Percentiles rank a stretch among this genome's conserved stretches.
Conservation (phyloP, 2,113 vertebrate genomes). For the Chaetodon auriga region DNA sequence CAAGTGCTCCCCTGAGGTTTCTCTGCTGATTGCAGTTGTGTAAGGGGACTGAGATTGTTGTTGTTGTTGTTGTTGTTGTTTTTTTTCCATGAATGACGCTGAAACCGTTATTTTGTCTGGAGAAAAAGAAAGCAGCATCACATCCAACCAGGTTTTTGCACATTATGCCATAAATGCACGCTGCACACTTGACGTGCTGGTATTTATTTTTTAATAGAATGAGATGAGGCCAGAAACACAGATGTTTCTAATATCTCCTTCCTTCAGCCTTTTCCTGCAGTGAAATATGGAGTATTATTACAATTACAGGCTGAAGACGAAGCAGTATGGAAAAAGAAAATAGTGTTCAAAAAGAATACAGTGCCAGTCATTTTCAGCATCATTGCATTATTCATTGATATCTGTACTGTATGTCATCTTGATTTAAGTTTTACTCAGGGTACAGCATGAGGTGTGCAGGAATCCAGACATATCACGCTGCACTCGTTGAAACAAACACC, state of each 20-base stretch:
- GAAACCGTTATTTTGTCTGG: slow-evolving; percentile 29
- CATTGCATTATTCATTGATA: slow-evolving; percentile 53
- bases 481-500: slow-evolving; percentile 29
- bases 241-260: background rate
- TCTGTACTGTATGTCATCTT: slow-evolving; percentile 45
- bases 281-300: slow-evolving; percentile 5
- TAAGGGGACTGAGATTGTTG: slow-evolving; percentile 52
- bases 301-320: background rate
- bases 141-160: slow-evolving; percentile 4
- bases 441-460: slow-evolving; percentile 7
- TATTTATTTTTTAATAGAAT: slow-evolving; percentile 6
- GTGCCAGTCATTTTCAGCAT: slow-evolving; percentile 40
- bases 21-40: slow-evolving; percentile 73
- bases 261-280: slow-evolving; percentile 12
- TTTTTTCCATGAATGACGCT: slow-evolving; percentile 35
- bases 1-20: slow-evolving; percentile 74
- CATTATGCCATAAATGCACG: slow-evolving; percentile 2
- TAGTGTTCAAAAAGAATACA: slow-evolving; percentile 2
- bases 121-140: background rate
- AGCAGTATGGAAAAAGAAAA: background rate
- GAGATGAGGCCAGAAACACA: background rate
- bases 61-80: slow-evolving; percentile 4
- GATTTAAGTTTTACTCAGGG: slow-evolving; percentile 32
- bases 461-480: background rate
- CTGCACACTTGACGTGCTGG: background rate